Conservation (phyloP, 1,140 invertebrate species). For the Elymnias hypermnestra region DNA sequence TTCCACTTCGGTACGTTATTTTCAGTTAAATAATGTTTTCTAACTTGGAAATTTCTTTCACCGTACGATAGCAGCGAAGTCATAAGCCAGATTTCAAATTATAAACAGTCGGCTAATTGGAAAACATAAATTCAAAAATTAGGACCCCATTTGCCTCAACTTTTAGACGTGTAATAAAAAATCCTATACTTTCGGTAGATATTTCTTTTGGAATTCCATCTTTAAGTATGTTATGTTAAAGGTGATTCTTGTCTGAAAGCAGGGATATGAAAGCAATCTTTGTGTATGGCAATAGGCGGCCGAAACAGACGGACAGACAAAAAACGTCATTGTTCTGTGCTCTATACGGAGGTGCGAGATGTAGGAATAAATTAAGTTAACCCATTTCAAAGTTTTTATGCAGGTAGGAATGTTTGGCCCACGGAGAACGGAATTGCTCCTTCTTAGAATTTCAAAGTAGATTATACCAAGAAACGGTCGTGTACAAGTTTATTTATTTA, state of each 20-base stretch:
- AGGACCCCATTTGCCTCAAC: slow-evolving; percentile 9
- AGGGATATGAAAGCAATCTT: slow-evolving; percentile 2
- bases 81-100: slow-evolving; percentile 1
- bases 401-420: slow-evolving; percentile 15
- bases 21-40: too few species aligned
- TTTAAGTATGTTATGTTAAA: not conserved
- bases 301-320: slow-evolving; percentile 30
- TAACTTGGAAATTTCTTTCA: too few species aligned
- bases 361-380: slow-evolving; percentile 59
- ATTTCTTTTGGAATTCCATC: not conserved
- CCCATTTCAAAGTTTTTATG: slow-evolving; percentile 51
- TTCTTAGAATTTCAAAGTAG: slow-evolving; percentile 13
- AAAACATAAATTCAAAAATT: slow-evolving; percentile 16
- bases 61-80: too few species aligned
- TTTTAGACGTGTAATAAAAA: slow-evolving; percentile 12
- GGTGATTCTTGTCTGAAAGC: not conserved
- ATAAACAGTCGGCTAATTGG: slow-evolving; percentile 14
- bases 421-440: slow-evolving; percentile 11
- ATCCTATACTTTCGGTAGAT: not conserved
- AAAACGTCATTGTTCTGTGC: slow-evolving; percentile 40
- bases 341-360: slow-evolving; percentile 42
- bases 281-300: slow-evolving; percentile 11
- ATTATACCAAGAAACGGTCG: slow-evolving; percentile 14
- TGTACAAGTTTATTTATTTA: not conserved
- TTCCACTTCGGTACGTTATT: too few species aligned